phyloP scores from a whole-genome alignment of 2,113 vertebrate species.

The Hyperoodon ampullatus region DNA sequence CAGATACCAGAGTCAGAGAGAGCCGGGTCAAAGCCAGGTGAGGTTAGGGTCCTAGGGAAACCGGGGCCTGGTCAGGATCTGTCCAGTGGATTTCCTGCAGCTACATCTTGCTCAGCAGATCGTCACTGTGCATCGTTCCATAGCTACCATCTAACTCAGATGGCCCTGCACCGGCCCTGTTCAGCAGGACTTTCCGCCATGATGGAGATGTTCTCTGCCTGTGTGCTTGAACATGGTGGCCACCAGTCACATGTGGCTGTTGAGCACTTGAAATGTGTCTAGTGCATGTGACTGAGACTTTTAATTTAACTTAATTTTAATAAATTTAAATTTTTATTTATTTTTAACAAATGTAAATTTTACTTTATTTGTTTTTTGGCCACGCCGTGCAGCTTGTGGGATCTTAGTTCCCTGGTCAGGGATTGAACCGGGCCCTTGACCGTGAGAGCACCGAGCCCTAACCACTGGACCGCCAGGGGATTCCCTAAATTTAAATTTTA shows the following conservation, averaged over 20 bases:
- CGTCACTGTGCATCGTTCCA: fast-evolving
- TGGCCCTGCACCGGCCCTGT: no score
- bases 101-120: not conserved
- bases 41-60: not conserved
- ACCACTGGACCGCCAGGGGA: not conserved
- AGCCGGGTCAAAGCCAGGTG: not conserved
- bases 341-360: no score
- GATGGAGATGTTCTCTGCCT: not conserved
- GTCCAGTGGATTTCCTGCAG: not conserved
- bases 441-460: not conserved
- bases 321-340: not conserved
- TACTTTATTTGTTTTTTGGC: not conserved
- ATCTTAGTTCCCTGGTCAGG: not conserved
- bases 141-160: fast-evolving
- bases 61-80: not conserved
- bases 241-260: not conserved
- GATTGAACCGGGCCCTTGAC: not conserved
- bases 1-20: not conserved
- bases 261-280: not conserved
- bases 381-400: not conserved
- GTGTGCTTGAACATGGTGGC: no score
- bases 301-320: not conserved
- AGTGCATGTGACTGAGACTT: not conserved
- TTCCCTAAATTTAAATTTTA: not conserved
- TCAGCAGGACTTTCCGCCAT: not conserved